Percentiles rank a stretch among this genome's conserved stretches.
Conservation (phyloP, 2,888 invertebrate genomes). For the Strigamia crassipes region DNA sequence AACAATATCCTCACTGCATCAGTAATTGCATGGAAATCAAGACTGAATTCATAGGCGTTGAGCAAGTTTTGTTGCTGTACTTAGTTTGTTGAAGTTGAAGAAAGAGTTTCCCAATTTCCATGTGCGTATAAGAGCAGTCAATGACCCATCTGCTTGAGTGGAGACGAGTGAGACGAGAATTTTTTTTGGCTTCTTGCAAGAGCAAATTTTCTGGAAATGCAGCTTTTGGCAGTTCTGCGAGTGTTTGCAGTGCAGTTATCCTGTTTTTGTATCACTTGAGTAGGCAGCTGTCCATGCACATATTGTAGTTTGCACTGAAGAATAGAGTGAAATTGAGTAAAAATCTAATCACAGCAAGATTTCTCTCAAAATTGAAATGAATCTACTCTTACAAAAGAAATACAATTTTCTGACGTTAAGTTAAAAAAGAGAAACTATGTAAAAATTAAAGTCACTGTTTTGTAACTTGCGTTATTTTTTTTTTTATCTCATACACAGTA, state of each 20-base stretch:
- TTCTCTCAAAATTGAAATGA: neutral
- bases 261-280: slow-evolving; percentile 9
- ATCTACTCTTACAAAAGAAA: neutral
- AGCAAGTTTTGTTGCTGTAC: neutral
- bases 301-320: neutral
- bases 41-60: slow-evolving; percentile 14
- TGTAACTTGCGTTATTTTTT: no score
- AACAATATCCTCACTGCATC: neutral
- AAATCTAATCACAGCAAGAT: neutral
- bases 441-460: no score
- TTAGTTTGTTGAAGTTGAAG: slow-evolving; percentile 3
- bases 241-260: slow-evolving; percentile 23
- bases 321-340: slow-evolving; percentile 7
- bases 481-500: no score
- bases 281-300: slow-evolving; percentile 29
- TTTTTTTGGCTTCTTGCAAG: slow-evolving; percentile 38
- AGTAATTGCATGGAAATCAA: slow-evolving; percentile 36
- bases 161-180: slow-evolving; percentile 28
- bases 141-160: slow-evolving; percentile 40
- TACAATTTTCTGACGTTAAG: neutral
- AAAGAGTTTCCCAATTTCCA: slow-evolving; percentile 23
- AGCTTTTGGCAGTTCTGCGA: slow-evolving; percentile 38
- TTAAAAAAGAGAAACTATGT: neutral
- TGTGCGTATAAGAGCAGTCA: slow-evolving; percentile 37
- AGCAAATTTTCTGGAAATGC: slow-evolving; percentile 37